A percentile compares a stretch with the other conserved stretches of the same genome.
phyloP scores from a whole-genome alignment of 2,888 invertebrate genomes.

The Standfussiana lucernea region DNA sequence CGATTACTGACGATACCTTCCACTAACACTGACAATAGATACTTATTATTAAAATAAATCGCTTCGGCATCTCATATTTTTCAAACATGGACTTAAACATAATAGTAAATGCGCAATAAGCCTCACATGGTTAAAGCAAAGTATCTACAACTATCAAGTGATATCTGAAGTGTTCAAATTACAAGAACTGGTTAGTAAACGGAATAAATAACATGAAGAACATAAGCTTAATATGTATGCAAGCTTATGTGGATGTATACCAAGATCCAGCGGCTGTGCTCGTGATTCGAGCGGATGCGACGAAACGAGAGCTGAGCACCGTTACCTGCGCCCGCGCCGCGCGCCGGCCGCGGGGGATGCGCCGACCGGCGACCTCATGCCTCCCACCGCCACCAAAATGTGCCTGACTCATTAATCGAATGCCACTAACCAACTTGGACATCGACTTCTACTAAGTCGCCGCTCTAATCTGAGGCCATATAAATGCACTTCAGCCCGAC shows the following conservation, averaged over 20 bases:
- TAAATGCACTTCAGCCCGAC: slow-evolving; percentile 75
- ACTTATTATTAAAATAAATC: slow-evolving; percentile 77
- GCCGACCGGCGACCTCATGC: slow-evolving; percentile 71
- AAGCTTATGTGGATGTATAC: slow-evolving; percentile 66
- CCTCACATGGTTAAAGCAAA: slow-evolving; percentile 85
- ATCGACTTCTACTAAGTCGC: slow-evolving; percentile 62
- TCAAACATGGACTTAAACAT: slow-evolving; percentile 81
- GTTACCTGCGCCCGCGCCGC: slow-evolving; percentile 80
- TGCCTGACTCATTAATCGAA: slow-evolving; percentile 76
- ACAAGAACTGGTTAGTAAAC: slow-evolving; percentile 72
- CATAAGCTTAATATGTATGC: slow-evolving; percentile 62
- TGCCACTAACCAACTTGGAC: slow-evolving; percentile 74
- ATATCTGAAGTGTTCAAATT: slow-evolving; percentile 73
- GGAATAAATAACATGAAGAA: slow-evolving; percentile 74
- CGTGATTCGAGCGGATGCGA: slow-evolving; percentile 76
- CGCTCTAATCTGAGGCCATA: slow-evolving; percentile 74
- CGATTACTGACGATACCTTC: slow-evolving; percentile 54
- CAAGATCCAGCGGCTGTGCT: slow-evolving; percentile 70
- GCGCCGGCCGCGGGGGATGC: slow-evolving; percentile 73
- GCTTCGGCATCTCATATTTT: slow-evolving; percentile 74
- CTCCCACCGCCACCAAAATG: slow-evolving; percentile 72
- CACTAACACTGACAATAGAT: slow-evolving; percentile 73
- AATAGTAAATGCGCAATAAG: slow-evolving; percentile 88
- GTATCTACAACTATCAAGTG: slow-evolving; percentile 69
- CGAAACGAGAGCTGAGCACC: slow-evolving; percentile 86